Conservation (phyloP, 23 tunicate genomes). For the Pegea sp. region DNA sequence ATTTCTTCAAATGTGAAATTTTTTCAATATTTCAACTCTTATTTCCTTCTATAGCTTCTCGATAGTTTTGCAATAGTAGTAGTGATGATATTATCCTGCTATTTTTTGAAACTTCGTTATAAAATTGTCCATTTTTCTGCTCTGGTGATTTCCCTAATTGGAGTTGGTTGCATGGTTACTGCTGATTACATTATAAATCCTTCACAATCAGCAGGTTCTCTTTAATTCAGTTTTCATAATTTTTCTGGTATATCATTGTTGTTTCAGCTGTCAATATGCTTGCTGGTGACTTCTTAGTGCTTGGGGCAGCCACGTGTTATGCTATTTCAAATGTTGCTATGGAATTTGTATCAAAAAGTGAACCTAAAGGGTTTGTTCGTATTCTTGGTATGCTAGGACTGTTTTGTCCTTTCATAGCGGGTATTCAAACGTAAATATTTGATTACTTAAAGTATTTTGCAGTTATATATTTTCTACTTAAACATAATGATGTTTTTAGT, state of each 20-base stretch:
- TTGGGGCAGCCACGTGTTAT: slow-evolving; percentile 51
- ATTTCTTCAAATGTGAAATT: no score
- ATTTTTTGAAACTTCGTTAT: slow-evolving; percentile 36
- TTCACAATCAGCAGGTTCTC: background rate
- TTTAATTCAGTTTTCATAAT: background rate
- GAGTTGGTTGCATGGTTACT: slow-evolving; percentile 74
- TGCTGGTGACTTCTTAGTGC: slow-evolving; percentile 59
- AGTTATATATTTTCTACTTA: no score
- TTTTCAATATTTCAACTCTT: no score
- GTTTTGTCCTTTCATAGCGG: slow-evolving; percentile 40
- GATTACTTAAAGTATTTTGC: background rate
- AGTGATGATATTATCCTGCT: slow-evolving; percentile 63
- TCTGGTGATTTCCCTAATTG: slow-evolving; percentile 31
- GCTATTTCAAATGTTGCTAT: slow-evolving; percentile 74
- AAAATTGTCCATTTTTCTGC: slow-evolving; percentile 39
- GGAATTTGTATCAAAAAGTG: slow-evolving; percentile 47
- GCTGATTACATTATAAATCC: slow-evolving; percentile 18
- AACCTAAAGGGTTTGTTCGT: slow-evolving; percentile 24
- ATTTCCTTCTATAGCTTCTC: slow-evolving; percentile 22
- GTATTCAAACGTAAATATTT: slow-evolving; percentile 52
- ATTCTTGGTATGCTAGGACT: slow-evolving; percentile 70
- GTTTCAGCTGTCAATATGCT: slow-evolving; percentile 37
- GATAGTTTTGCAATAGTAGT: slow-evolving; percentile 55
- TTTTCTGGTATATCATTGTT: background rate
- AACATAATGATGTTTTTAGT: no score